phyloP scores from a whole-genome alignment of 2,113 vertebrate genomes.

The Erpornis zantholeuca region DNA sequence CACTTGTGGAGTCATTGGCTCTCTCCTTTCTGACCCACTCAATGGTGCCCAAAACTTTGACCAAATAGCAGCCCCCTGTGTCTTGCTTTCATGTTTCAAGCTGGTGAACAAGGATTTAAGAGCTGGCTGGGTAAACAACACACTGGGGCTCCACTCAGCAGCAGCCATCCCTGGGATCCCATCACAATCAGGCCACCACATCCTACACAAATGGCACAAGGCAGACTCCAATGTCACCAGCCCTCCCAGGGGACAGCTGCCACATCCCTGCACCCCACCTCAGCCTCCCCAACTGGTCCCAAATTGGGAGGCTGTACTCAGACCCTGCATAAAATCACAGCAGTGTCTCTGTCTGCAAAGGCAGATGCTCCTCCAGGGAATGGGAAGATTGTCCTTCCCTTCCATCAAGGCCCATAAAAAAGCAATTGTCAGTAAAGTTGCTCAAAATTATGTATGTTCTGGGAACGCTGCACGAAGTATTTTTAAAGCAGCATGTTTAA shows the following conservation, averaged over 20 bases:
- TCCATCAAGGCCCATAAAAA: constrained; percentile 31
- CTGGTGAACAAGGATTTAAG: neutral
- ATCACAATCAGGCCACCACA: accelerated
- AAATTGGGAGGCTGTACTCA: neutral
- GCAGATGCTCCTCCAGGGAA: neutral
- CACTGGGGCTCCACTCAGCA: neutral
- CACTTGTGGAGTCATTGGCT: neutral
- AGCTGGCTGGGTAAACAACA: neutral
- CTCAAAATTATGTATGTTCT: neutral
- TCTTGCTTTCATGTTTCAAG: neutral
- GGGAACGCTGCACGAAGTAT: neutral
- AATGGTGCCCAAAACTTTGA: neutral
- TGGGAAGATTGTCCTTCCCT: accelerated
- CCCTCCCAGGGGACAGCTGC: neutral
- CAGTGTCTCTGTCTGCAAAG: neutral
- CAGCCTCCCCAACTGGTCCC: neutral
- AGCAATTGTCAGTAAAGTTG: constrained; percentile 4
- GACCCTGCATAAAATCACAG: neutral
- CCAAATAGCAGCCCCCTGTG: neutral
- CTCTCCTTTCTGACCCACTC: neutral
- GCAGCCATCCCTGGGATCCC: neutral
- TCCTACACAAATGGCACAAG: accelerated
- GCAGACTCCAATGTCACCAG: accelerated
- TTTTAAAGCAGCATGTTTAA: neutral
- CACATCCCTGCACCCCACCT: neutral